Evolutionary conservation across 2,113 vertebrate species (phyloP), one percentile per base, ranked within the genome.

Genomic region (Thunnus maccoyii): DNA sequence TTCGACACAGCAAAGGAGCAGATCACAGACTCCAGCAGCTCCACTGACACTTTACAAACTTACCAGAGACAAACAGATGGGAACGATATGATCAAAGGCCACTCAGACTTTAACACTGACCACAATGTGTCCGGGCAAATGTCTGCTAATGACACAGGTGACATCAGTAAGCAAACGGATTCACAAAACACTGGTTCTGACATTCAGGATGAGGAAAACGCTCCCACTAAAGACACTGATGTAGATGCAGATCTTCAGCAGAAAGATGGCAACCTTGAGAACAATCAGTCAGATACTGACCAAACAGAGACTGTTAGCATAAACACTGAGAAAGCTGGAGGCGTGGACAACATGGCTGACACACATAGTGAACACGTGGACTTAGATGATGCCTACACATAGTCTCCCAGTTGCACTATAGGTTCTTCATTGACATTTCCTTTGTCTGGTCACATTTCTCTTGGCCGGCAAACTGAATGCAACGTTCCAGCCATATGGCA

Each of bases 1-100:
- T 92, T 91, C 41, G 86, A 90, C 4, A 92, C 91, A 8, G 91
- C 93, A 0, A 90, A 80, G 48, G 92, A 94, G 73, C 78, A 91
- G 32, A 88, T 91, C 48, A 91, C 91, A 15, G 91, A 93, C 84
- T 88, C 79, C 65, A 87, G 86, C 83, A 87, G 70, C 80, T 91
- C 88, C 48, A 85, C 82, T 0, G 87, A 87, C 76, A 87, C 88
- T 50, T 62, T 78, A 18, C 90, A 91, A 61, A 90, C 84, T 1
- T 17, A 73, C 20, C 83, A 80, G 11, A 86, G 86, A 57, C 72
- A 75, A 13, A 47, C 56, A 13, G 66, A 76, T 5, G 64, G 27
- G 1, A 66, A 48, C 3, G 83, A 78, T n/a, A 14, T 11, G 25
- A 36, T 47, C 41, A 41, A 41, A 41, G 36, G 36, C 36, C 36